A percentile compares a stretch with the other conserved stretches of the same genome.
phyloP scores from a whole-genome alignment of 2,888 invertebrate species.

The Epirrhoe alternata region DNA sequence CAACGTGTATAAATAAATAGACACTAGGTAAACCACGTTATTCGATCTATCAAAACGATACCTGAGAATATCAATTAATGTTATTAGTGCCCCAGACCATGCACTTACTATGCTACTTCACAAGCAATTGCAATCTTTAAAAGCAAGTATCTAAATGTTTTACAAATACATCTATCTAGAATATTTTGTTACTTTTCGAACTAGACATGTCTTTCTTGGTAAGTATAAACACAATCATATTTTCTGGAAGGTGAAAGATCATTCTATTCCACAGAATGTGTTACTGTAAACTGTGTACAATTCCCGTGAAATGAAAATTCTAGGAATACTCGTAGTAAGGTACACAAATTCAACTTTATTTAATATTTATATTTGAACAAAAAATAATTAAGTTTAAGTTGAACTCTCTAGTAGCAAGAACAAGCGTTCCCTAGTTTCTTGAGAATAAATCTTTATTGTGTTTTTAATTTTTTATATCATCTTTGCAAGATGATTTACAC shows the following conservation, averaged over 20 bases:
- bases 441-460: too few relatives aligned
- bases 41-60: too few relatives aligned
- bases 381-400: background rate
- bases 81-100: too few relatives aligned
- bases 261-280: constrained; percentile 25
- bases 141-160: background rate
- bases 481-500: too few relatives aligned
- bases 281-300: constrained; percentile 13
- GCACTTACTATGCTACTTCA: too few relatives aligned
- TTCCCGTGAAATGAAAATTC: constrained; percentile 16
- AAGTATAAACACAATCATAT: constrained; percentile 25
- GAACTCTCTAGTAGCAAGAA: too few relatives aligned
- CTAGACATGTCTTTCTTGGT: constrained; percentile 4
- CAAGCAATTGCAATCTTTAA: too few relatives aligned
- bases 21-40: too few relatives aligned
- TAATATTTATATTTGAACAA: background rate
- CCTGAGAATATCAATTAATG: too few relatives aligned
- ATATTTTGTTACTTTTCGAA: background rate
- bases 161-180: background rate
- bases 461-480: too few relatives aligned
- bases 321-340: constrained; percentile 11
- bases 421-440: too few relatives aligned
- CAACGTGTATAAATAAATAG: too few relatives aligned
- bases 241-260: constrained; percentile 21
- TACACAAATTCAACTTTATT: background rate